Percentiles rank a stretch among this genome's conserved stretches.
Conservation (phyloP, 2,797 vertebrate genomes). For the Pseudochromis fuscus region DNA sequence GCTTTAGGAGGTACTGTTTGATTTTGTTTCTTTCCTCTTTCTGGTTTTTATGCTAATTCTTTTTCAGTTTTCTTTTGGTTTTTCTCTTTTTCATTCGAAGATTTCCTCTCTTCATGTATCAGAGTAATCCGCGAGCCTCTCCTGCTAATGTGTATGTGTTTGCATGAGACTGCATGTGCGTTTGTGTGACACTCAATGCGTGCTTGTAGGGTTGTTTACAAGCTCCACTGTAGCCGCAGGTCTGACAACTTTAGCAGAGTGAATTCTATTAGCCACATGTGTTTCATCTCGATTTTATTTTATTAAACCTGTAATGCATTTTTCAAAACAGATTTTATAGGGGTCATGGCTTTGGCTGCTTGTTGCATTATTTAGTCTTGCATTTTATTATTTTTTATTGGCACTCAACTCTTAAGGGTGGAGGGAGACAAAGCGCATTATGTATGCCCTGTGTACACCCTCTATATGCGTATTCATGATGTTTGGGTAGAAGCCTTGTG, state of each 20-base stretch:
- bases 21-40: slow-evolving; percentile 30
- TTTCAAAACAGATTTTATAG: slow-evolving; percentile 50
- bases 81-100: slow-evolving; percentile 27
- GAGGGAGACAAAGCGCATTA: slow-evolving; percentile 66
- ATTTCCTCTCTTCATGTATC: slow-evolving; percentile 49
- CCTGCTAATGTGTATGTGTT: slow-evolving; percentile 54
- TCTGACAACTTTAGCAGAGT: slow-evolving; percentile 73
- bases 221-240: slow-evolving; percentile 58
- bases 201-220: slow-evolving; percentile 74
- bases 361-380: slow-evolving; percentile 65
- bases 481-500: slow-evolving; percentile 44
- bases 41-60: slow-evolving; percentile 20
- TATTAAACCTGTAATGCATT: slow-evolving; percentile 35
- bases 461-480: slow-evolving; percentile 55
- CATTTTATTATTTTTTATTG: slow-evolving; percentile 59
- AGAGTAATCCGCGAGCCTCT: slow-evolving; percentile 57
- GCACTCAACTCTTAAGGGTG: slow-evolving; percentile 58
- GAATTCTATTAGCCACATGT: slow-evolving; percentile 45
- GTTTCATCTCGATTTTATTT: slow-evolving; percentile 35
- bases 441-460: slow-evolving; percentile 56
- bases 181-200: slow-evolving; percentile 51
- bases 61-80: slow-evolving; percentile 31
- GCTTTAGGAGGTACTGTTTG: slow-evolving; percentile 75
- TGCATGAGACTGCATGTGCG: slow-evolving; percentile 60
- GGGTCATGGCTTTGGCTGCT: slow-evolving; percentile 47